These are phyloP conservation scores for Agonopterix alstromeriana DNA, from an alignment of 2,888 invertebrate genomes.

Conservation along the genomic window DNA sequence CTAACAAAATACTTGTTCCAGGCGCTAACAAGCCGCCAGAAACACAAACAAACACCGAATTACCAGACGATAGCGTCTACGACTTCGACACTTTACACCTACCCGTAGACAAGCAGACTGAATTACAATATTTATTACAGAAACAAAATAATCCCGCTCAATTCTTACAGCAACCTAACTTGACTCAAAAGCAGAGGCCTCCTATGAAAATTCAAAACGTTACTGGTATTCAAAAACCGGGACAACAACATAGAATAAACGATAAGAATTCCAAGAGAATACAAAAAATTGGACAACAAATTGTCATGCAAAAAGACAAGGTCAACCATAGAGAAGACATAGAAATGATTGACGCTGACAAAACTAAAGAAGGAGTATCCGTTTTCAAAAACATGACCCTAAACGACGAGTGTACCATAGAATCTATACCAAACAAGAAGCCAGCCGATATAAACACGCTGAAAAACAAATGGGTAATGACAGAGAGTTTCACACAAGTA, in stretches of 20 bases:
- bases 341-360: slow-evolving; percentile 40
- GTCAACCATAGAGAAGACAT: slow-evolving; percentile 28
- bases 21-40: slow-evolving; percentile 36
- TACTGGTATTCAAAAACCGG: slow-evolving; percentile 50
- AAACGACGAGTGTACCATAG: slow-evolving; percentile 78
- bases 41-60: slow-evolving; percentile 40
- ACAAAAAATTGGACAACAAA: slow-evolving; percentile 65
- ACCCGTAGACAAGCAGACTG: slow-evolving; percentile 65
- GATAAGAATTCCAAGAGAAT: slow-evolving; percentile 65
- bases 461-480: slow-evolving; percentile 73
- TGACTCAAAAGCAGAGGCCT: slow-evolving; percentile 57
- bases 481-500: slow-evolving; percentile 68
- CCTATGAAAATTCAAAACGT: slow-evolving; percentile 52
- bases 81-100: slow-evolving; percentile 48
- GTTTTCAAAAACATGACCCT: slow-evolving; percentile 62
- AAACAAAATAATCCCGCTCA: slow-evolving; percentile 71
- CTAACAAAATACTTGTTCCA: slow-evolving; percentile 65
- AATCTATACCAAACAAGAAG: slow-evolving; percentile 68
- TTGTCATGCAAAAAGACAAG: slow-evolving; percentile 49
- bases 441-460: slow-evolving; percentile 64
- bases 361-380: slow-evolving; percentile 33
- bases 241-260: slow-evolving; percentile 49
- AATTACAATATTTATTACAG: slow-evolving; percentile 62
- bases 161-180: slow-evolving; percentile 50
- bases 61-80: slow-evolving; percentile 43